Base-by-base conservation (phyloP, 2,113 vertebrate genomes). In the Forbesichthys papilliferus region DNA sequence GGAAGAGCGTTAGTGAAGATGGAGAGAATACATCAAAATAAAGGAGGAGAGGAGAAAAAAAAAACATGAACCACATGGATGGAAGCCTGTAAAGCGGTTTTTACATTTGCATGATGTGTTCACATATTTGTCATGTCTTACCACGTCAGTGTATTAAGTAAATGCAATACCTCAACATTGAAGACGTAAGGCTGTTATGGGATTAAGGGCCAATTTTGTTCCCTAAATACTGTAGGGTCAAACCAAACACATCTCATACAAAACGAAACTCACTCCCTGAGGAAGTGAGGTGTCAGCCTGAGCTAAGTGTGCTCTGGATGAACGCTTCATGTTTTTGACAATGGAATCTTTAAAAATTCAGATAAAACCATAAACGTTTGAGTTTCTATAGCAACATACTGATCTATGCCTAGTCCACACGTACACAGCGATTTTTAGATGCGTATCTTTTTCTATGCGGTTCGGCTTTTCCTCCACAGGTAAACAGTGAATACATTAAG, bases 61-160 rank as follows among this genome's bases (percentile, higher is more conserved):
- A 11, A 34, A 61, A 18, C 0, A n/a, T 4, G 60, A 46, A n/a
- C 11, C 3, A 47, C 11, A 2, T 16, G n/a, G 61, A 66, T 60
- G 1, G 16, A 61, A 49, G 12, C 61, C 42, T 51, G 66, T 61
- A 64, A 18, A 56, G 36, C 77, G 62, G 61, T 84, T 82, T 78
- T 85, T 70, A 78, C 63, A 67, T 65, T 75, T 88, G 88, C 87
- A 89, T 81, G 87, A 82, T 83, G 58, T 79, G 51, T 80, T 78
- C 66, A 73, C 77, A 55, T 67, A 64, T 61, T 42, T 83, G 63
- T 79, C 73, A 66, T 80, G 75, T 87, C 55, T 78, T 82, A 75
- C 65, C 73, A 71, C 67, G 72, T 71, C 77, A 77, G 20, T 46
- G 66, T 72, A 61, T 64, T 65, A 64, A 78, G 64, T 69, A 61